Evolutionary conservation across 2,888 invertebrate species (phyloP), one percentile per base, ranked within the genome.

Genomic region (Ctenicera cuprea): DNA sequence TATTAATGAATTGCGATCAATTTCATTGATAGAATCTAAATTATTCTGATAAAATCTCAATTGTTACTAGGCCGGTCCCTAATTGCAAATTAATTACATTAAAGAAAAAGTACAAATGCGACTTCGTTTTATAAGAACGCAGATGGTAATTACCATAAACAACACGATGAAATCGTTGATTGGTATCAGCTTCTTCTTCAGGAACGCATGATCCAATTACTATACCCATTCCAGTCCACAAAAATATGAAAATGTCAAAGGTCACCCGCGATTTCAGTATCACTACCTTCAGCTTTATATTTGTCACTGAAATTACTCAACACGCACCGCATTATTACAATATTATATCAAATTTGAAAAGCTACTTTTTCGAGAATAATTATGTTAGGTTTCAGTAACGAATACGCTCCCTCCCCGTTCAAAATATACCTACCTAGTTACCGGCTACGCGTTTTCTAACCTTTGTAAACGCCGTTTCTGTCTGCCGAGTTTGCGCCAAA

Each of bases 131-230:
- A 3, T 1, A n/a, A 14, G n/a, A 5, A 43, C 16, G 43, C 14
- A 14, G 14, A 16, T 16, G 16, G 43, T 14, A n/a, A 14, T 62
- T 85, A 89, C 89, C 89, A 81, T 88, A 89, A 79, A 88, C 87
- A 64, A 88, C 86, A 73, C 87, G 83, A 78, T 86, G 86, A 78
- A 83, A 87, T 80, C 83, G 83, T 80, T 79, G 84, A 79, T 82
- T 81, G 57, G 80, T 79, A 83, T 92, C 91, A 73, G 89, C 90
- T 84, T 92, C 92, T 66, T 91, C 90, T 81, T 92, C 91, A 73
- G 92, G 92, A 84, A 93, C 91, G 85, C 93, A 93, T 66, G 92
- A 92, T 80, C 93, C 93, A 78, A 93, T 92, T 80, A 92, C 92
- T 85, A 93, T 92, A 79, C 93, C 93, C 93, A 93, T 93, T 76